A percentile compares a stretch with the other conserved stretches of the same genome.
phyloP scores from a whole-genome alignment of 2,888 invertebrate genomes.

The Watsonalla cultraria region DNA sequence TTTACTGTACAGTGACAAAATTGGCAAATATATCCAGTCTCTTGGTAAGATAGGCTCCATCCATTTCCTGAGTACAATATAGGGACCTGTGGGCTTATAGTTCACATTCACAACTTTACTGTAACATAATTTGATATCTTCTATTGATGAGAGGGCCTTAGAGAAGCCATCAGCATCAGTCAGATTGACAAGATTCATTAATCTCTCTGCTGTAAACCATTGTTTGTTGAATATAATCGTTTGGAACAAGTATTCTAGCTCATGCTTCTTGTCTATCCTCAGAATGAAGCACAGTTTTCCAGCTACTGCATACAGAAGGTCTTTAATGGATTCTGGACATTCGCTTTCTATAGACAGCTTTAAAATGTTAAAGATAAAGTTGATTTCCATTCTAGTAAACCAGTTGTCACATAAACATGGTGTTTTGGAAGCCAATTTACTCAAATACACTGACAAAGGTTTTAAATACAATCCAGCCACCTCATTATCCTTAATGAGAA shows the following conservation, averaged over 20 bases:
- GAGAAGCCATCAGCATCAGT: slow-evolving; percentile 60
- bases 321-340: slow-evolving; percentile 63
- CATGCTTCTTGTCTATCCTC: slow-evolving; percentile 76
- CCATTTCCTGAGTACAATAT: slow-evolving; percentile 70
- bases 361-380: slow-evolving; percentile 72
- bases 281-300: slow-evolving; percentile 81
- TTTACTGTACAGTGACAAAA: slow-evolving; percentile 79
- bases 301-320: slow-evolving; percentile 75
- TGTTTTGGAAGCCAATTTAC: slow-evolving; percentile 42
- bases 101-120: slow-evolving; percentile 58
- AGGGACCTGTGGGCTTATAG: slow-evolving; percentile 44
- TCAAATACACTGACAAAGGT: slow-evolving; percentile 60
- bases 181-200: slow-evolving; percentile 75
- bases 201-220: slow-evolving; percentile 78
- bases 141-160: slow-evolving; percentile 51
- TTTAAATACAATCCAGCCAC: slow-evolving; percentile 56
- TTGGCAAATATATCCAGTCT: slow-evolving; percentile 89
- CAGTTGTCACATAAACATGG: slow-evolving; percentile 76
- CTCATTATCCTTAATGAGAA: slow-evolving; percentile 43
- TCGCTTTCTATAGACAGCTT: slow-evolving; percentile 54
- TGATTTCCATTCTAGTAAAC: slow-evolving; percentile 82
- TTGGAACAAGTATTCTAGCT: slow-evolving; percentile 77
- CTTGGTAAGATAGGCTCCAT: slow-evolving; percentile 83
- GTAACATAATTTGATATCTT: slow-evolving; percentile 64
- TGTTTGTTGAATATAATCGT: slow-evolving; percentile 80